Evolutionary conservation across 2,113 vertebrate genomes (phyloP), one percentile per base, ranked within the genome.

Genomic region (Cololabis saira): DNA sequence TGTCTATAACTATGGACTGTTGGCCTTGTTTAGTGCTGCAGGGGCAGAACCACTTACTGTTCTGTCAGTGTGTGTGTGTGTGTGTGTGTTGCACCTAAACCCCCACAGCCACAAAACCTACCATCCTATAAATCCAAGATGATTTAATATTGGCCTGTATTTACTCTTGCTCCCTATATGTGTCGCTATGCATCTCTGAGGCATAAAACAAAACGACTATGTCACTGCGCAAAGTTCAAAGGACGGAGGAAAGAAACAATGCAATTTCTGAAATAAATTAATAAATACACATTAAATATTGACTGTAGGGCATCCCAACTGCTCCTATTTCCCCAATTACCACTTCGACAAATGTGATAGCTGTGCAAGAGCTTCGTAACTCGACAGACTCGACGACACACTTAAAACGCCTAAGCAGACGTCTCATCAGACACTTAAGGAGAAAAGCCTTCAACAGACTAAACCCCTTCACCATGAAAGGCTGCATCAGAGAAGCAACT

Each of bases 1-100:
- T 82, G 83, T 81, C 83, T 74, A 82, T 87, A 85, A 87, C 68
- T 71, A 76, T 2, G 13, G 62, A 61, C 77, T 49, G 75, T 72
- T 83, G 79, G 81, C 89, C 85, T 89, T 89, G 85, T 90, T 88
- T 67, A 80, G 71, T 67, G 71, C 83, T 62, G 51, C 64, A 75
- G 60, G 57, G 73, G 67, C 70, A 70, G 74, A 85, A 81, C 74
- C 73, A 83, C 61, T 81, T 80, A 81, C 65, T 64, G 73, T 53
- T 53, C 61, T 50, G 64, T 75, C 47, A 42, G 54, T 2, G 16
- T 8, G 58, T 67, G 16, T 47, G 43, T 63, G 33, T 30, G 41
- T 37, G 52, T 43, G 61, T 19, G 16, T 41, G 15, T 56, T 42
- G 42, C 30, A 15, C 16, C 18, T 15, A 19, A 44, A 60, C 37